Conservation (phyloP, 2,113 vertebrate species). For the Romanogobio albipinnatus region DNA sequence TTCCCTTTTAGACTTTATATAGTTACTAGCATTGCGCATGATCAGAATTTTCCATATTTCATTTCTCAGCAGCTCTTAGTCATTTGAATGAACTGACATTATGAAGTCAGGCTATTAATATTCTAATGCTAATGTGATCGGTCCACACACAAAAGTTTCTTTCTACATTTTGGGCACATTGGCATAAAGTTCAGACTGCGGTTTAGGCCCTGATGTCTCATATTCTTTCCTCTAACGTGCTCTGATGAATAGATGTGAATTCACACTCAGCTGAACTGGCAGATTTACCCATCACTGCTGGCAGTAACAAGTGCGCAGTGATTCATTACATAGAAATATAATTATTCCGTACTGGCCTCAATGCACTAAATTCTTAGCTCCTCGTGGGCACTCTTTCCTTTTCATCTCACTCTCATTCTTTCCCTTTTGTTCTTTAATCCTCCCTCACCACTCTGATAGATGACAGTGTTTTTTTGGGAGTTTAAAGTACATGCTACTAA, state of each 20-base stretch:
- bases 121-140: slow-evolving; percentile 44
- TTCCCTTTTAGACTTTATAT: background rate
- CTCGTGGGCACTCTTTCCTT: background rate
- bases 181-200: slow-evolving; percentile 17
- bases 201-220: slow-evolving; percentile 25
- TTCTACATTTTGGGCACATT: slow-evolving; percentile 23
- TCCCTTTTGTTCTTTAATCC: background rate
- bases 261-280: slow-evolving; percentile 2
- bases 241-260: slow-evolving; percentile 36
- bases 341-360: background rate
- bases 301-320: background rate
- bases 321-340: background rate
- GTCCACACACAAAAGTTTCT: slow-evolving; percentile 46
- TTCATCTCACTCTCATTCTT: slow-evolving; percentile 6
- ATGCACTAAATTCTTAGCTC: background rate
- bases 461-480: background rate
- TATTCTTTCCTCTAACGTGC: background rate
- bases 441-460: background rate
- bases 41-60: slow-evolving; percentile 16
- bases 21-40: background rate
- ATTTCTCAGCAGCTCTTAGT: slow-evolving; percentile 30
- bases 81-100: slow-evolving; percentile 44
- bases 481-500: slow-evolving; percentile 9
- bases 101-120: slow-evolving; percentile 49
- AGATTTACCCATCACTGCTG: background rate